These are phyloP conservation scores for Cairina moschata DNA, from an alignment of 2,113 vertebrate genomes.

Conservation along the genomic window DNA sequence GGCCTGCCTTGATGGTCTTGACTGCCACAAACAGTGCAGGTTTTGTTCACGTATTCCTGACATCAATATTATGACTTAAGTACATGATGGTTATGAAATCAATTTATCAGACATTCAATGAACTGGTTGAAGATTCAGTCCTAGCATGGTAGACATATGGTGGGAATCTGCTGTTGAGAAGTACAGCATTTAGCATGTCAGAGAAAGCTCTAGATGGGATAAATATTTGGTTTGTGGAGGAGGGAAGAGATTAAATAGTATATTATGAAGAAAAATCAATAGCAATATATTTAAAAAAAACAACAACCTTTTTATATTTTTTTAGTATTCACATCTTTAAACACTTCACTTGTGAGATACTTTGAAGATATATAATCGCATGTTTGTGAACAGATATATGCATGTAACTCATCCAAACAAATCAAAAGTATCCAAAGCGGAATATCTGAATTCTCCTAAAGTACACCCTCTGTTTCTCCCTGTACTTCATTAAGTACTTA, in stretches of 20 bases:
- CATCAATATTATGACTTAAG: slow-evolving; percentile 18
- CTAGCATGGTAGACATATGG: not conserved
- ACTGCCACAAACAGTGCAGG: not conserved
- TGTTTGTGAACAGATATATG: slow-evolving; percentile 55
- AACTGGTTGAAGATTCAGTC: slow-evolving; percentile 19
- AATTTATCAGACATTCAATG: not conserved
- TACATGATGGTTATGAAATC: not conserved
- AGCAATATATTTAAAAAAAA: not conserved
- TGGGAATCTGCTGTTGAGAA: not conserved
- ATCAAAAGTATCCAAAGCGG: slow-evolving; percentile 73
- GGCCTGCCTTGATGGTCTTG: not conserved
- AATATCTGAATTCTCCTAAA: slow-evolving; percentile 81
- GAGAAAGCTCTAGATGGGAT: not conserved
- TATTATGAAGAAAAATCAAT: not conserved
- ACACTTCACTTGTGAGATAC: not conserved
- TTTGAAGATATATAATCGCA: slow-evolving; percentile 9
- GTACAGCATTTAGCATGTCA: not conserved
- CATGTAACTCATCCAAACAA: slow-evolving; percentile 66
- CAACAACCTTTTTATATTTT: not conserved
- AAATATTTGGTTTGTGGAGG: not conserved
- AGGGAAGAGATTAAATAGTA: not conserved
- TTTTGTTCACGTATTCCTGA: not conserved
- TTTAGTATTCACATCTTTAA: slow-evolving; percentile 1
- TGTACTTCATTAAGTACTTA: slow-evolving; percentile 93
- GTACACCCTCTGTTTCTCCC: slow-evolving; percentile 80